Evolutionary conservation across 2,113 vertebrate species (phyloP), one percentile per base, ranked within the genome.

Genomic region (Phocoena phocoena): DNA sequence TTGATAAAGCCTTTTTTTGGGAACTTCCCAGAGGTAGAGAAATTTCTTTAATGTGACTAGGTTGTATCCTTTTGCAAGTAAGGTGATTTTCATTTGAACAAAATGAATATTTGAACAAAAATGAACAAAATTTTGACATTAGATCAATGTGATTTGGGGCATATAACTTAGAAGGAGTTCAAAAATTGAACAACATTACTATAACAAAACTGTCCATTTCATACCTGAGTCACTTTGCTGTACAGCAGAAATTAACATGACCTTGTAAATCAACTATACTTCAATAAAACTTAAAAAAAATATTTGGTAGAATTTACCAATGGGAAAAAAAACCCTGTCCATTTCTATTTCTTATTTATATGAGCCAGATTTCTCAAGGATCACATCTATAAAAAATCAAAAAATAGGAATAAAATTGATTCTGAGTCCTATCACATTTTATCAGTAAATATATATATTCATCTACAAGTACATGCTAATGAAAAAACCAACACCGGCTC

Each of bases 361-460:
- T 82, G 60, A 87, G 13, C 23, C 25, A 90, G 60, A 28, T 55
- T 82, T 93, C 74, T 91, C 41, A 63, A 53, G n/a, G n/a, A 81
- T 82, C 50, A 67, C 36, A 73, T 58, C 36, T 71, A 76, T 71
- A 50, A 89, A 79, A 60, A 88, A 14, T 0, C 13, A 60, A 73
- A 86, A 92, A 47, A 90, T 2, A 18, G 70, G 41, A 88, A 71
- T 67, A 94, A 94, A 76, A 76, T 17, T 41, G 63, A 89, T 97
- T 23, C 33, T 92, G 41, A 95, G 31, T 80, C 55, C 28, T 79
- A 88, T 74, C 18, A 62, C 2, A 55, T 38, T 70, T 88, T 81
- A 36, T 33, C 38, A 81, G 47, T 85, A 85, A 92, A 44, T 85
- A 89, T n/a, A 47, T 31, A 71, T 65, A 83, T 36, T 60, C 26